phyloP scores from a whole-genome alignment of 2,797 vertebrate species.

The Arrhamphus sclerolepis region DNA sequence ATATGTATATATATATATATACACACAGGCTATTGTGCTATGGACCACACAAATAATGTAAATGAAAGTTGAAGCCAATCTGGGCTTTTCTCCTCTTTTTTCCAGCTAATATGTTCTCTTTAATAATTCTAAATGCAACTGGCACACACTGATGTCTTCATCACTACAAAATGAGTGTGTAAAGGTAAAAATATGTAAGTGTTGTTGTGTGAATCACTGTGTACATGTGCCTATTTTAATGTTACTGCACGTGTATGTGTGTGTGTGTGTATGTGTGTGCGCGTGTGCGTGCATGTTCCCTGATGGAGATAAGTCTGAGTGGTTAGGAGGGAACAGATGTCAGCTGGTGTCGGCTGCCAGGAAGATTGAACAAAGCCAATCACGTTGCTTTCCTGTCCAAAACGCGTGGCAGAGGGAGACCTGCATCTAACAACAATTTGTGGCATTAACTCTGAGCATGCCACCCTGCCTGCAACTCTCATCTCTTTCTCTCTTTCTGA shows the following conservation, averaged over 20 bases:
- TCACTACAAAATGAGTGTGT: conserved; percentile 54
- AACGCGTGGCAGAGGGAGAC: conserved; percentile 84
- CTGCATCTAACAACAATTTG: conserved; percentile 80
- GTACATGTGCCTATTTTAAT: conserved; percentile 51
- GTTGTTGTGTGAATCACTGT: conserved; percentile 52
- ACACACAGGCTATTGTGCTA: conserved; percentile 54
- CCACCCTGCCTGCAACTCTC: conserved; percentile 63
- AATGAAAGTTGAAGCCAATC: conserved; percentile 67
- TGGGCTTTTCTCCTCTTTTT: conserved; percentile 33
- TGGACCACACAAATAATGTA: conserved; percentile 54
- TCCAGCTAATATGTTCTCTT: conserved; percentile 22
- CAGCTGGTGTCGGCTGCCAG: conserved; percentile 90
- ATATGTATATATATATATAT: too few relatives aligned
- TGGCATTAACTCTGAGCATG: conserved; percentile 81
- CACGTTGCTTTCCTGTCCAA: conserved; percentile 90
- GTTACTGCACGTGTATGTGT: conserved; percentile 52
- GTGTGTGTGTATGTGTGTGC: conserved; percentile 61
- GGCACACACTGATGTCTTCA: conserved; percentile 52
- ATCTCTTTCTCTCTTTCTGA: conserved; percentile 10
- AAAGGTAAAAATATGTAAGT: conserved; percentile 33
- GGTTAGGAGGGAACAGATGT: conserved; percentile 97
- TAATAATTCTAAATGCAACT: conserved; percentile 27
- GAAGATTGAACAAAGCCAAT: conserved; percentile 93
- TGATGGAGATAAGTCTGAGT: conserved; percentile 94
- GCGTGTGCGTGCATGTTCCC: conserved; percentile 79